Conservation (phyloP, 2,113 vertebrate genomes). For the Tyto alba region DNA sequence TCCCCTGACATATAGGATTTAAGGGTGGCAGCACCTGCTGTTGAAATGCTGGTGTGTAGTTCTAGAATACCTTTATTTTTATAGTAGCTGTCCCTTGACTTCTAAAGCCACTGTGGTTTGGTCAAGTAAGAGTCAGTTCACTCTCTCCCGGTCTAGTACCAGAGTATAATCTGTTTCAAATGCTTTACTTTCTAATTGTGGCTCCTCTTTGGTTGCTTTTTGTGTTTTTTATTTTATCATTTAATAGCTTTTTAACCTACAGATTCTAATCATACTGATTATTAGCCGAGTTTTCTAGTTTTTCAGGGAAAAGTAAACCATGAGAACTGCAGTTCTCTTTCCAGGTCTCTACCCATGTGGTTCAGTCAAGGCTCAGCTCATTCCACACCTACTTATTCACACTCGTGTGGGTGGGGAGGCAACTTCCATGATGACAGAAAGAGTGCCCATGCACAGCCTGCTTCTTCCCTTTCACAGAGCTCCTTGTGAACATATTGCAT, state of each 20-base stretch:
- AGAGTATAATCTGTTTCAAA: not conserved
- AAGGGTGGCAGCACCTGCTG: not conserved
- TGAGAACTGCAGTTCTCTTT: not conserved
- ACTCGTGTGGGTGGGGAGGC: not conserved
- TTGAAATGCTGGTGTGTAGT: not conserved
- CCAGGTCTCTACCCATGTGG: not conserved
- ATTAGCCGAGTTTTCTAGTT: not conserved
- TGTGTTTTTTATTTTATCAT: not conserved
- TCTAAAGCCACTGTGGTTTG: not conserved
- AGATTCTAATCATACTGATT: not conserved
- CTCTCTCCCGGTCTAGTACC: not conserved
- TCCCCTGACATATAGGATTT: not conserved
- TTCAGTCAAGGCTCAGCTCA: not conserved
- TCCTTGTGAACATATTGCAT: fast-evolving
- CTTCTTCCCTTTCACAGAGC: not conserved
- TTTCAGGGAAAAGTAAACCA: not conserved
- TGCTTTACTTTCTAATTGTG: not conserved
- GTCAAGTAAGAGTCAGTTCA: not conserved
- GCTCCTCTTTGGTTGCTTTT: not conserved
- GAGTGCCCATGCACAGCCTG: not conserved
- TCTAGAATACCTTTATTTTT: not conserved
- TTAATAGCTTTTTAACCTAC: not conserved
- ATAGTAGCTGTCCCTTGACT: not conserved
- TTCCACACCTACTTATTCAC: not conserved
- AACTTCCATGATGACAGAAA: not conserved